Percentiles rank a stretch among this genome's conserved stretches.
Evolutionary conservation across 2,797 vertebrate species (phyloP).

Genomic region (Huso huso): DNA sequence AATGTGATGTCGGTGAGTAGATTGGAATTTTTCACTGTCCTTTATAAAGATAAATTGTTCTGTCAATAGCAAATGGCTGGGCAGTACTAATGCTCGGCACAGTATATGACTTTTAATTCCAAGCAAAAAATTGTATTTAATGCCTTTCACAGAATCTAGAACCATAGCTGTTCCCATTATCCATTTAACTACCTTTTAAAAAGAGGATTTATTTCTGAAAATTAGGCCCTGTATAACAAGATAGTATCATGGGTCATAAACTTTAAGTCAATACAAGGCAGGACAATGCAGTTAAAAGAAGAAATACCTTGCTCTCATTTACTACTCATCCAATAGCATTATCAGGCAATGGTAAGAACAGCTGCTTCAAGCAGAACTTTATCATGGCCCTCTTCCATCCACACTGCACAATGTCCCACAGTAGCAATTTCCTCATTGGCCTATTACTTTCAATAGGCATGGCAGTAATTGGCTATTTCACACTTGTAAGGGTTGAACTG

Average conservation of each 20-base stretch:
- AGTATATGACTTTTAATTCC: slow-evolving; percentile 76
- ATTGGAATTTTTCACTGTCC: slow-evolving; percentile 90
- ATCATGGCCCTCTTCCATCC: slow-evolving; percentile 66
- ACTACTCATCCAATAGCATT: slow-evolving; percentile 48
- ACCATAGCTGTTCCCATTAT: slow-evolving; percentile 76
- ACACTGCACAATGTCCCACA: slow-evolving; percentile 57
- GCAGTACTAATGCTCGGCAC: slow-evolving; percentile 68
- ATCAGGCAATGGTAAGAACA: slow-evolving; percentile 50
- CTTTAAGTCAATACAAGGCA: slow-evolving; percentile 84
- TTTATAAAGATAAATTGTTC: slow-evolving; percentile 94
- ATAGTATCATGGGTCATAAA: slow-evolving; percentile 89
- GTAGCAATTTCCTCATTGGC: slow-evolving; percentile 88
- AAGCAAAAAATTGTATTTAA: slow-evolving; percentile 76
- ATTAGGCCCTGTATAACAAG: slow-evolving; percentile 82
- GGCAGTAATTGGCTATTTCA: slow-evolving; percentile 97
- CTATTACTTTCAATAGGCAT: slow-evolving; percentile 83
- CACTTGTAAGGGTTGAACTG: slow-evolving; percentile 89
- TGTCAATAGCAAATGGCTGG: slow-evolving; percentile 84
- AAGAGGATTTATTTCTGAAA: slow-evolving; percentile 86
- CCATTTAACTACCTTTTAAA: slow-evolving; percentile 93
- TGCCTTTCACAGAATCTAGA: slow-evolving; percentile 79
- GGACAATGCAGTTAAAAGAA: slow-evolving; percentile 57
- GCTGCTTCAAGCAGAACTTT: slow-evolving; percentile 74
- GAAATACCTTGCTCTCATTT: slow-evolving; percentile 55
- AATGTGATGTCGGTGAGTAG: slow-evolving; percentile 83